Evolutionary conservation across 92 coral and sea anemone genomes (phyloP), one percentile per base, ranked within the genome.

Genomic region (Isaurus tuberculatus): DNA sequence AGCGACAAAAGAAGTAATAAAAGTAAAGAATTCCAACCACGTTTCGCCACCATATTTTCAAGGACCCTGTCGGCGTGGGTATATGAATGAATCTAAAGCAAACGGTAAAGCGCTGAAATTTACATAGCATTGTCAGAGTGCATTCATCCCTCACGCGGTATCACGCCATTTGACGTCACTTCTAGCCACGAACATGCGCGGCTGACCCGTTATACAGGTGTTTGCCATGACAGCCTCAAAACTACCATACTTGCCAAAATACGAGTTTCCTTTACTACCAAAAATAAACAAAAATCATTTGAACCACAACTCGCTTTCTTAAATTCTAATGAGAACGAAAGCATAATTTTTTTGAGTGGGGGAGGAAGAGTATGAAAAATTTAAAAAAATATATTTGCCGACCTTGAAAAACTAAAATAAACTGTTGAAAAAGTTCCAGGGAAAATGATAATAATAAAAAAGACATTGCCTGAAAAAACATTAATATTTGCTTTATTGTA

Each of bases 141-240:
- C 74, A 6, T 13, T 13, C 65, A 15, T 40, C 2, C 1, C 68
- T 58, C 82, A 58, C 82, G 82, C 82, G 70, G 27, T 58, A 77
- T 77, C 82, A 77, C 70, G 70, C 82, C 70, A 77, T 30, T 58
- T 58, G 17, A 77, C 82, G 82, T 77, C 82, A 77, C 82, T 33
- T 16, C 28, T 33, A n/a, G 46, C 81, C 69, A 75, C 81, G 81
- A 75, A 57, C 82, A 44, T 19, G 22, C 33, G 26, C 36, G 34
- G 4, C 17, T 16, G 33, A 15, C 68, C 1, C 5, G 27, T 10
- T 10, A n/a, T 55, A 26, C 80, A 74, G 80, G 80, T 74, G 80
- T 14, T 53, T 70, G 3, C 13, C 28, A 43, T 26, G 29, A 27
- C 17, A 37, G 74, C 49, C 53, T 70, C 28, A 30, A 26, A 14